Conservation (phyloP, 2,888 invertebrate species). For the Acanthococcus lagerstroemiae region DNA sequence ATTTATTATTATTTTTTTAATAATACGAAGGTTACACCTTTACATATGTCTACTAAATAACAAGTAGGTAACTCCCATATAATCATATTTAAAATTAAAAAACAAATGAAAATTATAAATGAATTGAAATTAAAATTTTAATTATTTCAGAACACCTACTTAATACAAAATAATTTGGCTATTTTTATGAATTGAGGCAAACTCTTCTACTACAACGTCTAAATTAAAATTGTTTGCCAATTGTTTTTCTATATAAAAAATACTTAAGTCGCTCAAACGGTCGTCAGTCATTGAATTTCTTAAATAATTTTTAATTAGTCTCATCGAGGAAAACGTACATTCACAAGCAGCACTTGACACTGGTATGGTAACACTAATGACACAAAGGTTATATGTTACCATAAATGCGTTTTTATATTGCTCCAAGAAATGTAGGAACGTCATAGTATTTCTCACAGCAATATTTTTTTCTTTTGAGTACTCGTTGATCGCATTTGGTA, state of each 20-base stretch:
- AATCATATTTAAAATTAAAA: too few relatives aligned
- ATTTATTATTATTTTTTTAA: too few relatives aligned
- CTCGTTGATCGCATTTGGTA: neutral
- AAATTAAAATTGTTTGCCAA: neutral
- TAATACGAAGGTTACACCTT: too few relatives aligned
- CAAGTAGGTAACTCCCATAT: too few relatives aligned
- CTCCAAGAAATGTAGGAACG: neutral
- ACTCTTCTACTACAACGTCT: neutral
- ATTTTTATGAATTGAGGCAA: neutral
- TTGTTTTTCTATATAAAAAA: neutral
- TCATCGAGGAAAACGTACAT: neutral
- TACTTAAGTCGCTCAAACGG: neutral
- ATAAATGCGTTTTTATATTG: neutral
- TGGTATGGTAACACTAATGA: neutral
- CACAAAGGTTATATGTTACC: neutral
- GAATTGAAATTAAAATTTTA: too few relatives aligned
- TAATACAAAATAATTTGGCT: neutral
- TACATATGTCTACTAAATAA: too few relatives aligned
- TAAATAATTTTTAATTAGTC: neutral
- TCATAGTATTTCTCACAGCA: neutral
- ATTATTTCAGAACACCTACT: too few relatives aligned
- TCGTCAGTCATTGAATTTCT: neutral
- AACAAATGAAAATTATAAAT: too few relatives aligned
- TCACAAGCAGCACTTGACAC: neutral
- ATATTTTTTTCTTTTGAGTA: conserved; percentile 2